A percentile compares a stretch with the other conserved stretches of the same genome.
These are phyloP conservation scores for Plectrocnemia conspersa DNA, from an alignment of 1,140 invertebrate species.

Conservation along the genomic window DNA sequence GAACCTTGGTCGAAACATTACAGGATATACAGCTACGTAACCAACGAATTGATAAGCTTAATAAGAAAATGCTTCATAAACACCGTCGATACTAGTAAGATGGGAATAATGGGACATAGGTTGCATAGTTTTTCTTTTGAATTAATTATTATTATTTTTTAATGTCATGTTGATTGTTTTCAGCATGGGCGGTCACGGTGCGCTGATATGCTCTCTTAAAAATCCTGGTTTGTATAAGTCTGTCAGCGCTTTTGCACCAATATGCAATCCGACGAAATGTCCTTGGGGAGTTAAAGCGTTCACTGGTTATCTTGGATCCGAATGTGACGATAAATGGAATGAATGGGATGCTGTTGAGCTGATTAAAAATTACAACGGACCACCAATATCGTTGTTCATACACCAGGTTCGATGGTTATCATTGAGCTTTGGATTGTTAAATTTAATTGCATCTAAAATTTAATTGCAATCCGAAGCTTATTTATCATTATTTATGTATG, in stretches of 20 bases:
- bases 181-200: slow-evolving; percentile 97
- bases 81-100: slow-evolving; percentile 50
- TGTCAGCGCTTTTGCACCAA: slow-evolving; percentile 96
- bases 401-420: slow-evolving; percentile 69
- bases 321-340: slow-evolving; percentile 68
- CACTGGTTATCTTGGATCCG: slow-evolving; percentile 76
- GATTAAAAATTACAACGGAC: slow-evolving; percentile 79
- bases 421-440: slow-evolving; percentile 10
- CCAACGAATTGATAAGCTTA: slow-evolving; percentile 79
- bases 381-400: slow-evolving; percentile 76
- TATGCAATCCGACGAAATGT: slow-evolving; percentile 80
- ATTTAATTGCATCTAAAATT: not conserved
- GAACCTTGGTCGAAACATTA: slow-evolving; percentile 93
- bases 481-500: slow-evolving; percentile 11
- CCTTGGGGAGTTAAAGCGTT: slow-evolving; percentile 90
- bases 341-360: slow-evolving; percentile 87
- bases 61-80: slow-evolving; percentile 54
- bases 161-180: slow-evolving; percentile 34
- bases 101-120: slow-evolving; percentile 86
- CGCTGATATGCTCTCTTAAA: slow-evolving; percentile 85
- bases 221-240: slow-evolving; percentile 86
- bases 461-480: not conserved
- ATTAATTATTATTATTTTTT: slow-evolving; percentile 13
- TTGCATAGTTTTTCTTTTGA: slow-evolving; percentile 36
- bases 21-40: slow-evolving; percentile 96